Base-by-base conservation (phyloP, 2,113 vertebrate species). In the Psittacula cyanocephala region DNA sequence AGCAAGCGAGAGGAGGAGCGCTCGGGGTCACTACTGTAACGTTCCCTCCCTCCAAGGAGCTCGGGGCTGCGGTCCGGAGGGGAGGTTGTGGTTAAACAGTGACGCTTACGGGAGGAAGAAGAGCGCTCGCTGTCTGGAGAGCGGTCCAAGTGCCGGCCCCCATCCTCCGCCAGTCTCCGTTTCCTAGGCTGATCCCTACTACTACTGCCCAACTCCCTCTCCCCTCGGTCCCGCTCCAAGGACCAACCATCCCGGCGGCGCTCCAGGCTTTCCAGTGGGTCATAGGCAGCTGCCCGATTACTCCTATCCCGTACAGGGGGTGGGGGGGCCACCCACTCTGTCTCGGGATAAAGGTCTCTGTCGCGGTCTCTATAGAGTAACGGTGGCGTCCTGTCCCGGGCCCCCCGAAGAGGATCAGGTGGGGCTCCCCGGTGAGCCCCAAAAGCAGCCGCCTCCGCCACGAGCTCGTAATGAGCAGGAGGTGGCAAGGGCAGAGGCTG, bases 161-260 rank as follows among this genome's bases (percentile, higher is more conserved):
- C 98, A 5, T 99, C 99, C 75, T 99, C 99, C 11, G 98, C 93
- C 39, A 98, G 95, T 9, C 99, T 98, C 46, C 99, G 98, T 89
- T 99, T 99, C 80, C 99, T 98, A 6, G 98, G 98, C 57, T 98
- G 98, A 71, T 99, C 99, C 89, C 99, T 98, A 65, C 97, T 95
- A 68, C 97, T 94, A 35, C 95, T 98, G 95, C 97, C 97, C 74
- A 98, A 69, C 23, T 98, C 98, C 96, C 98, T 96, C 87, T 99
- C 98, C 91, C 98, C 97, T 31, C 98, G 97, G 83, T 98, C 99
- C 94, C 99, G 97, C 91, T 99, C 99, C 97, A 99, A 96, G 91
- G 99, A 99, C 99, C 99, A 99, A 41, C 99, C 98, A 47, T 99
- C 99, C 81, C 99, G 97, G 68, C 99, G 98, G 35, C 99, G 98